These are phyloP conservation scores for Nymphicus hollandicus DNA, from an alignment of 2,113 vertebrate genomes.

Conservation along the genomic window DNA sequence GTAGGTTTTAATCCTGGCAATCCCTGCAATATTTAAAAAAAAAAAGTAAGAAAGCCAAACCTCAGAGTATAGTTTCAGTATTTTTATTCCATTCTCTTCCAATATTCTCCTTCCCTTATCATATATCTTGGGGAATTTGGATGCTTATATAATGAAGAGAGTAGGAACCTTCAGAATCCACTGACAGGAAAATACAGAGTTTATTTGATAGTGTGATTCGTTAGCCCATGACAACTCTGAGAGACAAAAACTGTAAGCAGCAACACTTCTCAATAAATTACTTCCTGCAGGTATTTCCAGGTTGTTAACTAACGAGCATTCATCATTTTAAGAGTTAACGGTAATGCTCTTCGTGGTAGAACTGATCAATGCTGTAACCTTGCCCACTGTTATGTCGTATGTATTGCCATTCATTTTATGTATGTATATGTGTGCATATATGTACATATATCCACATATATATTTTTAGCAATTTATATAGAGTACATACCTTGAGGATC, in stretches of 20 bases:
- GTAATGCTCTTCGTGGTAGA: slow-evolving; percentile 28
- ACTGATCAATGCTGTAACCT: slow-evolving; percentile 23
- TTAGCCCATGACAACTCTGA: not conserved
- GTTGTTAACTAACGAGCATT: slow-evolving; percentile 5
- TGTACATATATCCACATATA: slow-evolving; percentile 71
- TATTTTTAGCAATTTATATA: slow-evolving; percentile 72
- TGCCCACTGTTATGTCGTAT: slow-evolving; percentile 67
- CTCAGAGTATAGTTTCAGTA: not conserved
- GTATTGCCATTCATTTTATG: slow-evolving; percentile 71
- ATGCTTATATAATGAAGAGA: not conserved
- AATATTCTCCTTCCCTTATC: not conserved
- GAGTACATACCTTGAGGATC: slow-evolving; percentile 78
- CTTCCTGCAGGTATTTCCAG: slow-evolving; percentile 28
- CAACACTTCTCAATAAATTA: not conserved
- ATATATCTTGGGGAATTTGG: not conserved
- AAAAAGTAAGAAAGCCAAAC: not conserved
- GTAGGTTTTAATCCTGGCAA: not conserved
- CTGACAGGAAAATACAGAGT: not conserved
- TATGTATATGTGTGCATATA: slow-evolving; percentile 75
- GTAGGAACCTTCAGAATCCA: not conserved
- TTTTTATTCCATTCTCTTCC: not conserved
- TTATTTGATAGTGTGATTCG: not conserved
- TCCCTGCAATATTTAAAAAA: not conserved
- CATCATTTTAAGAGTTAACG: not conserved
- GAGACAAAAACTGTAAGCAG: not conserved